Evolutionary conservation across 2,888 invertebrate genomes (phyloP), one percentile per base, ranked within the genome.

Genomic region (Amphipyra tragopoginis): DNA sequence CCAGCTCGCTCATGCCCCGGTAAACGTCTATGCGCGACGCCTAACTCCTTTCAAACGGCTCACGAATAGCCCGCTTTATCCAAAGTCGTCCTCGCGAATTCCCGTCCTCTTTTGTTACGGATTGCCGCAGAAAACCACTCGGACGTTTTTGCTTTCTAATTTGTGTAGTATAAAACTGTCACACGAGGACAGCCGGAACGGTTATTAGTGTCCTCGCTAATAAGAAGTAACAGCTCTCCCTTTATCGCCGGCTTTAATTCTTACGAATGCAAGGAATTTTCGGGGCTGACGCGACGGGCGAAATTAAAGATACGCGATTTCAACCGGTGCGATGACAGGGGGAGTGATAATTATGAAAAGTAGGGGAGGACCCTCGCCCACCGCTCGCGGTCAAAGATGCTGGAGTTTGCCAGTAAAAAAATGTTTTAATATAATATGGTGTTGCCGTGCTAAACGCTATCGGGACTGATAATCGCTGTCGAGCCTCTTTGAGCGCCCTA

Each of bases 401-500:
- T 21, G 7, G 87, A 88, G 85, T 79, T 79, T 70, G 68, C 76
- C 80, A 77, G 80, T 77, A 80, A 85, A 86, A 87, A 89, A 87
- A 85, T 84, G 85, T 83, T 87, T 89, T 87, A 89, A 87, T 89
- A 86, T 87, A 90, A 90, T 89, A 89, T 88, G 86, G 86, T 89
- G 89, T 89, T 88, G 86, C 87, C 84, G 76, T 83, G 81, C 81
- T 87, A 83, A 87, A 90, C 88, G 90, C 79, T 91, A 92, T 92
- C 90, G 83, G 80, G 75, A 82, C 84, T 85, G 90, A 90, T 93
- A 93, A 93, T 92, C 91, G 86, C 88, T 80, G 82, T 77, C 83
- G 83, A 90, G 90, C 90, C 89, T 85, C 89, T 87, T 86, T 85
- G 88, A 89, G 88, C 80, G 82, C 87, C 88, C 88, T 92, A 92